Base-by-base conservation (phyloP, 2,113 vertebrate genomes). In the Athene cunicularia region DNA sequence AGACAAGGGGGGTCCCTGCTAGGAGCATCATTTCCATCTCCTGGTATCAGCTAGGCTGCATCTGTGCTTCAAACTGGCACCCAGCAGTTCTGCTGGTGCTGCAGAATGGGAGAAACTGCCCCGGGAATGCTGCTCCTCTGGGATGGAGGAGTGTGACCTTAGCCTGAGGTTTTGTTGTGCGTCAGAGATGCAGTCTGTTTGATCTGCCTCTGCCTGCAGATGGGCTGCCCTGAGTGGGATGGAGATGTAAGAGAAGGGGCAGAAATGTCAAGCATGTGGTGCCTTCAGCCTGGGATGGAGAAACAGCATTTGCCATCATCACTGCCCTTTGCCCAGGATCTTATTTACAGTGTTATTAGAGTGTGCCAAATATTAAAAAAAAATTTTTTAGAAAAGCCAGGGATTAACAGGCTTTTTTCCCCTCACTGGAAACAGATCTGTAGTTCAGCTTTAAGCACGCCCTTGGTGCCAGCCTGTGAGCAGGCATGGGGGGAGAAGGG, bases 31-130 rank as follows among this genome's bases (percentile, higher is more conserved):
- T 32, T 39, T 45, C 18, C 52, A 43, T 26, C 62, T 71, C 41
- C 71, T 2, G 14, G 14, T 4, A 5, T 12, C 0, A 0, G 28
- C 71, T 56, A 41, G 2, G 0, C 3, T 7, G 22, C 59, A 12
- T 22, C 73, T 45, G 0, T 1, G 10, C 18, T 19, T 35, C 35
- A 8, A 27, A 22, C 1, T 9, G 50, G 5, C 27, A 35, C 30
- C 18, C 43, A 7, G 22, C 3, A 12, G n/a, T 15, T 49, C 8
- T 8, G 12, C 58, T 56, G 3, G 6, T 2, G 21, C 43, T 12
- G 43, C 39, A 39, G 39, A 10, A 39, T 39, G 5, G 66, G 53
- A 52, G 70, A 12, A 52, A 62, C 50, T 49, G 22, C 64, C 24
- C 70, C 0, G 1, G 66, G 59, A 82, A 30, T 1, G 4, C 23